These are phyloP conservation scores for Aurelia sp. DNA, from an alignment of 30 jellyfish, hydroid and myxozoan genomes.

Conservation along the genomic window DNA sequence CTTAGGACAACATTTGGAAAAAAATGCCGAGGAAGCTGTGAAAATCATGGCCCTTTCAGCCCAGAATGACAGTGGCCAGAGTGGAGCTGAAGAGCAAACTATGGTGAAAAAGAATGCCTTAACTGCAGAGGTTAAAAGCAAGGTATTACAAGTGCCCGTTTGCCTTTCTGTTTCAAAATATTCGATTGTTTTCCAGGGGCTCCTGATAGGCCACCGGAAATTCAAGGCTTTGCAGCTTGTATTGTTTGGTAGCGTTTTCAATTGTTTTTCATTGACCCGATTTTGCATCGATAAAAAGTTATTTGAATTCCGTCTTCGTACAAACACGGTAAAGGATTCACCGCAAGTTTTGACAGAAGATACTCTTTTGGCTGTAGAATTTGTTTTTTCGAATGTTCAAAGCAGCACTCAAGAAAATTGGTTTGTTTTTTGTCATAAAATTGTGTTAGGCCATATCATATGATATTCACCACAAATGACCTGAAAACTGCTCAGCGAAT, in stretches of 20 bases:
- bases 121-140: constrained; percentile 40
- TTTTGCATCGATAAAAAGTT: neutral
- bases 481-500: no score
- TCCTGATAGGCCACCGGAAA: constrained; percentile 36
- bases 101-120: constrained; percentile 37
- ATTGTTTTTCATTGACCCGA: neutral
- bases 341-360: no score
- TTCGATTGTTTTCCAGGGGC: no score
- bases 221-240: constrained; percentile 22
- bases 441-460: no score
- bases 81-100: constrained; percentile 76
- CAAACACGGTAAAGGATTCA: no score
- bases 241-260: constrained; percentile 24
- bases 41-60: constrained; percentile 80
- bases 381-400: no score
- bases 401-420: no score
- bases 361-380: no score
- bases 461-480: no score
- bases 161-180: neutral
- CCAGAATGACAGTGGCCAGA: constrained; percentile 84
- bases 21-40: constrained; percentile 51
- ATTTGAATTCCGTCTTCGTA: no score
- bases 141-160: constrained; percentile 8
- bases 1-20: constrained; percentile 33
- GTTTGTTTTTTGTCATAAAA: no score